A percentile compares a stretch with the other conserved stretches of the same genome.
Conservation (phyloP, 2,797 vertebrate genomes). For the Anolis apletophallus region DNA sequence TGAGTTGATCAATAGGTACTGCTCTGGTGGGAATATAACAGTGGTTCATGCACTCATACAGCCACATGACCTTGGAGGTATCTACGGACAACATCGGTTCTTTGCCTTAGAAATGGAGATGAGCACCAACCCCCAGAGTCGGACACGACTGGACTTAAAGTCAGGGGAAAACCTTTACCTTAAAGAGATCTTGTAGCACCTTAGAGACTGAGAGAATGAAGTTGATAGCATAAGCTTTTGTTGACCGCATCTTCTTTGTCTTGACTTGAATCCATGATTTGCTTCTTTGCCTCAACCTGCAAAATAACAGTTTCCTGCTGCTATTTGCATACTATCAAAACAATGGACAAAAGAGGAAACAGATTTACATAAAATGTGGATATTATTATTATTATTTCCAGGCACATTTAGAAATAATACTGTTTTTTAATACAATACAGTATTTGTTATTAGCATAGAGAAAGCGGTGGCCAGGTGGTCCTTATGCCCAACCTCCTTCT, state of each 20-base stretch:
- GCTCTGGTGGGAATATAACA: no score
- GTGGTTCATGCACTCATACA: no score
- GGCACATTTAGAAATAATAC: background rate
- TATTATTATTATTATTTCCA: background rate
- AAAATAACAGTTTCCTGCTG: background rate
- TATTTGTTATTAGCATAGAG: background rate
- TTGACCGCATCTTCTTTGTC: background rate
- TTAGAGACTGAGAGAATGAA: no score
- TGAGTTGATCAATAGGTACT: no score
- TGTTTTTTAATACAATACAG: background rate
- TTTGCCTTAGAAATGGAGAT: no score
- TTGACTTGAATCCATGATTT: background rate
- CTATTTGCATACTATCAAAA: background rate
- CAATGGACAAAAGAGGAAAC: background rate
- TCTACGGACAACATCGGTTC: no score
- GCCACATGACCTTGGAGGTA: no score
- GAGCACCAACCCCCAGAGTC: no score
- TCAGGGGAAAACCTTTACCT: no score
- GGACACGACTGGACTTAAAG: no score
- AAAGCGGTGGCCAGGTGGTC: background rate
- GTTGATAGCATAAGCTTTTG: no score
- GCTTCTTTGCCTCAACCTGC: background rate
- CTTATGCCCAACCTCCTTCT: background rate
- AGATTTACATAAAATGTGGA: background rate
- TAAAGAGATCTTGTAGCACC: no score